Base-by-base conservation (phyloP, 37 sponge, comb jelly and placozoan genomes). In the Haliclona indistincta region DNA sequence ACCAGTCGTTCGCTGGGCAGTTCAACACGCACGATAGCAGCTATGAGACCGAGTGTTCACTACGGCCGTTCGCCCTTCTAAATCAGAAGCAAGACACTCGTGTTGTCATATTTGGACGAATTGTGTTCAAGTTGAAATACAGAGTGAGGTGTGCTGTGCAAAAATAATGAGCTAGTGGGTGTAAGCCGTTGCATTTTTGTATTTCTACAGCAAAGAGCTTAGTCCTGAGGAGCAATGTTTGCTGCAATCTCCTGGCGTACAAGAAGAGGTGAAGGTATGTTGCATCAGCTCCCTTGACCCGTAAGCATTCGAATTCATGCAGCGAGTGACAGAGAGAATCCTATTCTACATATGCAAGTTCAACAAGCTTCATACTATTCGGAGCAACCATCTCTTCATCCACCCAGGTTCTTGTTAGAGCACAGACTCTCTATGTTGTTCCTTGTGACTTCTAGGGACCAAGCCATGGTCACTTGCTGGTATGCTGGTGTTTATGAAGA, bases 91-190 rank as follows among this genome's bases (percentile, higher is more conserved):
- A 76, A 45, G 75, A 86, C 40, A 68, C 82, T 30, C 73, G 83
- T 15, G 25, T 86, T 20, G 80, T 91, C 6, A 65, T 86, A 29
- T 86, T 82, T 63, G 80, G 81, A 47, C 63, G 66, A 11, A 75
- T 64, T 36, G 67, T 88, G 35, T 88, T 81, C 78, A 83, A 83
- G 40, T 13, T 89, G 22, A 89, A 79, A 28, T 87, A 73, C 60
- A 70, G 51, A 42, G 33, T 49, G 2, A 63, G 70, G 76, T 76
- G 6, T 8, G 49, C 49, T 47, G 49, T 13, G 13, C 13, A 17
- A 47, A 17, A 17, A 17, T 8, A 17, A 47, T 47, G 8, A 17
- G 8, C 13, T 13, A 13, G 13, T 47, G 8, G 13, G 13, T 47
- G 13, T 47, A 17, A 17, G 13, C 13, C 13, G 8, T 47, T 47